phyloP scores from a whole-genome alignment of 1,140 invertebrate genomes.

The Zaprionus camerounensis region DNA sequence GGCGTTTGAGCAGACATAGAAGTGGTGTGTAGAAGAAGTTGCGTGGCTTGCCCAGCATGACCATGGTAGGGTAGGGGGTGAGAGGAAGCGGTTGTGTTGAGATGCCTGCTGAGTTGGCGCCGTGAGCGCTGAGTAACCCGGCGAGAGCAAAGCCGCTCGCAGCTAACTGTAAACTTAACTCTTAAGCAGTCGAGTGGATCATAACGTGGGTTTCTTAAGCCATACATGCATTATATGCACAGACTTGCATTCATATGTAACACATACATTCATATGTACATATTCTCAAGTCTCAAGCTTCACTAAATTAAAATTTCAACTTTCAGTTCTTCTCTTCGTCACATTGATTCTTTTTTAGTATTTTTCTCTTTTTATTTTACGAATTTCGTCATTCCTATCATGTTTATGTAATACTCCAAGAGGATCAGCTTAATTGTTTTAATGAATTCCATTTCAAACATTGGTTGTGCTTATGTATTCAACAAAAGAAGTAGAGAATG shows the following conservation, averaged over 20 bases:
- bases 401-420: too few species aligned
- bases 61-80: not conserved
- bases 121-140: not conserved
- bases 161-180: slow-evolving; percentile 9
- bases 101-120: slow-evolving; percentile 13
- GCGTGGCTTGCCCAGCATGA: not conserved
- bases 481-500: too few species aligned
- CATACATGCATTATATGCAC: not conserved
- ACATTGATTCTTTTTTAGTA: not conserved
- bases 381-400: not conserved
- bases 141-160: not conserved
- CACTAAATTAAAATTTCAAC: not conserved
- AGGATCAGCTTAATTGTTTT: too few species aligned
- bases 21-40: slow-evolving; percentile 44
- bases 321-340: not conserved
- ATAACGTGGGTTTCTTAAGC: slow-evolving; percentile 14
- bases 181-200: slow-evolving; percentile 31
- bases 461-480: too few species aligned
- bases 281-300: not conserved
- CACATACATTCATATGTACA: not conserved
- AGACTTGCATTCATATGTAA: not conserved
- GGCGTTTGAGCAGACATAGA: slow-evolving; percentile 19
- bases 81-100: not conserved
- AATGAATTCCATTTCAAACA: too few species aligned
- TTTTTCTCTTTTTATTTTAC: not conserved